Percentiles rank a stretch among this genome's conserved stretches.
phyloP scores from a whole-genome alignment of 2,113 vertebrate genomes.

The Passer domesticus region DNA sequence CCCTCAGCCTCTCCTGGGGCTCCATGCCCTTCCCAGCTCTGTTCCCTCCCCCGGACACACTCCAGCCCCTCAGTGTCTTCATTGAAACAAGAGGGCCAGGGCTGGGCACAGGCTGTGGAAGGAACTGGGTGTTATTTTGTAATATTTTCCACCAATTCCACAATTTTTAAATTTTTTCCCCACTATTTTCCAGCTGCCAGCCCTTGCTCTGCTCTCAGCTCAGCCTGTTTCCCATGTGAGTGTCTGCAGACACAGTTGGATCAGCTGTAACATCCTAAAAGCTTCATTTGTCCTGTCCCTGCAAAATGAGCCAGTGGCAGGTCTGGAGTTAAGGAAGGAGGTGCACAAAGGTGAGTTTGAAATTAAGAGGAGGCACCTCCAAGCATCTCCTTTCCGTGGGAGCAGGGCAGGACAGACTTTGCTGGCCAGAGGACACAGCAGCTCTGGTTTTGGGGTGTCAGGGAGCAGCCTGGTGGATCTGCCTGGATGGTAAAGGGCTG shows the following conservation, averaged over 20 bases:
- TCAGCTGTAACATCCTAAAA: background rate
- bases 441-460: background rate
- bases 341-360: background rate
- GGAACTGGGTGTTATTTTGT: background rate
- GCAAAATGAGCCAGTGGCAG: background rate
- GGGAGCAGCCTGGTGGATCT: background rate
- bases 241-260: background rate
- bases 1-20: background rate
- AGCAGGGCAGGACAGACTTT: background rate
- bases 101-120: background rate
- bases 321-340: background rate
- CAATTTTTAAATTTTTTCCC: rapidly evolving
- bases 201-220: background rate
- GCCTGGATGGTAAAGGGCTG: background rate
- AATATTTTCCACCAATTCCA: background rate
- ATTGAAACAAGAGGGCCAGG: background rate
- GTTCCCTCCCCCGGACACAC: background rate
- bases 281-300: background rate
- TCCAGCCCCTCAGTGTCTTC: background rate
- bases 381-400: background rate
- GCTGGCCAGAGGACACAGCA: background rate
- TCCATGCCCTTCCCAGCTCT: background rate
- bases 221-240: rapidly evolving
- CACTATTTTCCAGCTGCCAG: background rate
- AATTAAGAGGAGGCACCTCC: background rate